Percentiles rank a stretch among this genome's conserved stretches.
Evolutionary conservation across 2,888 invertebrate species (phyloP).

Genomic region (Pediacus dermestoides): DNA sequence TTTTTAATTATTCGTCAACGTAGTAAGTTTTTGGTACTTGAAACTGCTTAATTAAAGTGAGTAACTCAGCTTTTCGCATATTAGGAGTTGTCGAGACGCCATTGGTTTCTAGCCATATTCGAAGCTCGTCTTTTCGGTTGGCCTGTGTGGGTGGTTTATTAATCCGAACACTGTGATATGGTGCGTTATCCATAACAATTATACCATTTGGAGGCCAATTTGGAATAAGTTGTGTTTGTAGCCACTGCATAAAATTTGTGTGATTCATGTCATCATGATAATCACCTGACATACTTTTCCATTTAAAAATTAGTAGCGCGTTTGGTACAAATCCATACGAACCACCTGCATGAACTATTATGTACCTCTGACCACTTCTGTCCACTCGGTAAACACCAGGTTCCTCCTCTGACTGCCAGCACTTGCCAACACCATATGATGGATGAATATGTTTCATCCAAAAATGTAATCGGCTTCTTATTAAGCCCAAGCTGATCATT

Average conservation of each 20-base stretch:
- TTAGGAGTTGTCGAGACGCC: too few relatives aligned
- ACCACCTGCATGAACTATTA: slow-evolving; percentile 12
- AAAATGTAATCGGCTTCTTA: too few relatives aligned
- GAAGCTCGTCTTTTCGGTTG: too few relatives aligned
- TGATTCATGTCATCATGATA: slow-evolving; percentile 25
- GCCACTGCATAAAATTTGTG: slow-evolving; percentile 21
- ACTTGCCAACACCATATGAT: too few relatives aligned
- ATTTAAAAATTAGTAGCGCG: slow-evolving; percentile 10
- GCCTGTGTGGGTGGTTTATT: slow-evolving; percentile 16
- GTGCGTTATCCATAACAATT: slow-evolving; percentile 24
- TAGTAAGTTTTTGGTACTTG: slow-evolving; percentile 15
- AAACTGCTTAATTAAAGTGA: too few relatives aligned
- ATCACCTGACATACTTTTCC: slow-evolving; percentile 15
- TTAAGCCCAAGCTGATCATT: too few relatives aligned
- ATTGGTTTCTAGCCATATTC: too few relatives aligned
- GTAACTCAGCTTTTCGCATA: too few relatives aligned
- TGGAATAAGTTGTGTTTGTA: slow-evolving; percentile 17
- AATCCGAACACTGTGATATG: slow-evolving; percentile 14
- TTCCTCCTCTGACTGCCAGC: too few relatives aligned
- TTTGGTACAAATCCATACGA: slow-evolving; percentile 9
- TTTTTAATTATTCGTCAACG: slow-evolving; percentile 7
- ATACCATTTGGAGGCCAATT: slow-evolving; percentile 19
- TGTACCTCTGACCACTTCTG: too few relatives aligned
- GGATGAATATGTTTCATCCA: too few relatives aligned
- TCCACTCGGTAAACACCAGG: too few relatives aligned